Evolutionary conservation across 30 jellyfish, hydroid and myxozoan genomes (phyloP), one percentile per base, ranked within the genome.

Genomic region (Chrysaora quinquecirrha): DNA sequence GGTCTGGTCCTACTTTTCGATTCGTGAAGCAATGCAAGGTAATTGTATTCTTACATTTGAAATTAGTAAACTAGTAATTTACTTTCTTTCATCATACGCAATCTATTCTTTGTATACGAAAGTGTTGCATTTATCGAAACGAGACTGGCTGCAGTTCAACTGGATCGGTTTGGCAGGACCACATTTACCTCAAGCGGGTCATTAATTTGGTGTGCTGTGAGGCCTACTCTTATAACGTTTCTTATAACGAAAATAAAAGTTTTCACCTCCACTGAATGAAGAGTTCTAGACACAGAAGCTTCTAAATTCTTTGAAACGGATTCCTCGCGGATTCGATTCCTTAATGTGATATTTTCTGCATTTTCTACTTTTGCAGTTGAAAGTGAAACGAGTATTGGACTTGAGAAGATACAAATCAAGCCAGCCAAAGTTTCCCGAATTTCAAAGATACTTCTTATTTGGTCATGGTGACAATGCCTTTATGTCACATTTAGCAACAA

Each of bases 401-500:
- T 52, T 52, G 68, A 52, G 68, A 52, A 52, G 68, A 52, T 52
- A 52, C 68, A 52, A 52, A 52, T 12, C 68, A 2, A 20, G 29
- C 25, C 29, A 10, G 68, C 24, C 68, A 16, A 4, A 82, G 20
- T 33, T 24, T 33, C 95, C 88, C 20, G 30, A 23, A 43, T 20
- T 34, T 32, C 83, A 73, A 47, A 49, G 58, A 48, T 84, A 71
- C 43, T 34, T 84, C 32, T 33, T 73, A 33, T 84, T 84, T 35
- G 83, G 87, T 24, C 83, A 73, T 48, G 73, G 76, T 49, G 2
- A 21, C 11, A 64, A 64, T 3, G 95, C 85, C 1, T 84, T 71
- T 78, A 73, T 84, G 58, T 52, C 95, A 11, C 95, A 73, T 47
- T 12, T 84, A 28, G 83, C 95, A 48, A 84, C 87, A 24, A 73